These are phyloP conservation scores for Atrina japonica DNA, from an alignment of 2,888 invertebrate species.

Conservation along the genomic window DNA sequence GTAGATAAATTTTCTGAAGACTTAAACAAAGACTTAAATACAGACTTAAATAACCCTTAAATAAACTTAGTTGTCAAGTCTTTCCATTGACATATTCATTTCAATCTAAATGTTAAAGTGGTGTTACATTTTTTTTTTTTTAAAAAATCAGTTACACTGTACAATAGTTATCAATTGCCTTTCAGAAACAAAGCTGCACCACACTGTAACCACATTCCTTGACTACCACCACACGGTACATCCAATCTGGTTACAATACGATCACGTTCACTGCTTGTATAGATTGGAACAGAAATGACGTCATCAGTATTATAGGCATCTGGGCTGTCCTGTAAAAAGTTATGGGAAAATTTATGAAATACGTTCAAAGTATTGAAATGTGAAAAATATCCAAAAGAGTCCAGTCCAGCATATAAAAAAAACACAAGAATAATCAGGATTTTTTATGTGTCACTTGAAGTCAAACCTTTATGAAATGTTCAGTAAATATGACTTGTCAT, in stretches of 20 bases:
- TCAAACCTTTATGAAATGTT: no score
- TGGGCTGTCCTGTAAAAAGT: constrained; percentile 71
- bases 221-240: constrained; percentile 82
- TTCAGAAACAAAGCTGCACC: constrained; percentile 85
- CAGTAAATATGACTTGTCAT: no score
- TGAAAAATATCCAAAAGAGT: no score
- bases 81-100: not conserved
- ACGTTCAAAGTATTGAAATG: no score
- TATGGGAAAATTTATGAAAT: no score
- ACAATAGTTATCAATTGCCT: constrained; percentile 8
- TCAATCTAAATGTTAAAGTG: not conserved
- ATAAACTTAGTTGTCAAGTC: no score
- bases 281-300: constrained; percentile 83
- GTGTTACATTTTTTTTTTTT: not conserved
- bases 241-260: constrained; percentile 82
- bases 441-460: no score
- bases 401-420: no score
- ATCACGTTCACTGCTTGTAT: constrained; percentile 83
- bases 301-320: constrained; percentile 79
- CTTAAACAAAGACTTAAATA: no score
- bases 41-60: no score
- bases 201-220: constrained; percentile 84
- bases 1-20: no score
- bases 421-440: no score
- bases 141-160: not conserved